Base-by-base conservation (phyloP, 2,888 invertebrate genomes). In the Latrodectus hesperus region DNA sequence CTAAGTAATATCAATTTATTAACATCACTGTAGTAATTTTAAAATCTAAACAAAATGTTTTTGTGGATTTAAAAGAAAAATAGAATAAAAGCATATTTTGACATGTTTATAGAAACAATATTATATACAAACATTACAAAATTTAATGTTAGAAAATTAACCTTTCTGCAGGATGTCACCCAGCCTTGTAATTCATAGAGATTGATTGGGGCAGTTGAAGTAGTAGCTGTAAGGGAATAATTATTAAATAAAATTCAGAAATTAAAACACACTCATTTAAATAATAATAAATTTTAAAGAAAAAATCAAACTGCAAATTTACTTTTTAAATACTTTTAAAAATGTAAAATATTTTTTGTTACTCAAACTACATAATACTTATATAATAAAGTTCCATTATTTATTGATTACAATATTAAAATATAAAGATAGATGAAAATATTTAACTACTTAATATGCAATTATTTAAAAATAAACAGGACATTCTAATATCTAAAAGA, bases 81-180 rank as follows among this genome's bases (percentile, higher is more conserved):
- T 5, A 60, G 12, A 16, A 10, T 60, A 60, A 60, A 11, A 60
- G n/a, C 0, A 55, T 12, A 60, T 60, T 60, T 60, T 60, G 10
- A 60, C 6, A 0, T 60, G 38, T 38, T 38, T 38, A 38, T 6
- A 38, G 10, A 11, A 60, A 6, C 22, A 17, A 17, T 60, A 60
- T 16, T 16, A 60, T 55, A 60, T 6, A 60, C 10, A n/a, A 60
- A n/a, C 12, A 6, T 60, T 6, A 6, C 11, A 60, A 60, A 17
- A 73, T 52, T 51, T n/a, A n/a, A n/a, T n/a, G n/a, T n/a, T n/a
- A n/a, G 38, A 71, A 71, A 38, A 26, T 16, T 17, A 71, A 89
- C 89, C 77, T 95, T 95, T 90, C 97, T 95, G 93, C 96, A 97
- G 78, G 96, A 96, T 55, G 96, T 96, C 91, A 97, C 96, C 95